phyloP scores from a whole-genome alignment of 2,797 vertebrate species.

The Myoxocephalus aenaeus region DNA sequence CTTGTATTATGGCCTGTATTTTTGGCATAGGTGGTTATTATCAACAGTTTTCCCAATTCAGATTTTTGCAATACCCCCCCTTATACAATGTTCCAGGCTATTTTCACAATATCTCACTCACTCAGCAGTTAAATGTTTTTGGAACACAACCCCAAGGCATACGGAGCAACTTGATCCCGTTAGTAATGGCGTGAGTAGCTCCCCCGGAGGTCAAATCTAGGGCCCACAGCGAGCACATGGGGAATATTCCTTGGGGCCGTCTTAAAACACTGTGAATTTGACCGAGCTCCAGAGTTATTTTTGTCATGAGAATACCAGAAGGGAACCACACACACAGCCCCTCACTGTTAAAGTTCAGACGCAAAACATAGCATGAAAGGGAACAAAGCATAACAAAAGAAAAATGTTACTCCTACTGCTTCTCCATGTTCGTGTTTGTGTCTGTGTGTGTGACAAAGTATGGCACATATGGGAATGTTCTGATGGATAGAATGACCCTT shows the following conservation, averaged over 20 bases:
- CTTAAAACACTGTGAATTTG: conserved; percentile 72
- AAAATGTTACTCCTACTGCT: not conserved
- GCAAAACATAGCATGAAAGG: not conserved
- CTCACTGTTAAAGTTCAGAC: conserved; percentile 1
- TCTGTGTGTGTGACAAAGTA: not conserved
- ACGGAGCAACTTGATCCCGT: conserved; percentile 47
- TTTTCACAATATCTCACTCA: not conserved
- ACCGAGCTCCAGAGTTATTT: conserved; percentile 73
- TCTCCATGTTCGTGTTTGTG: not conserved
- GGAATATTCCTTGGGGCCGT: conserved; percentile 47
- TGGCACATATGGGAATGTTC: conserved; percentile 8
- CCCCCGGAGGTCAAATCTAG: conserved; percentile 67
- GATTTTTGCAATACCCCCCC: not conserved
- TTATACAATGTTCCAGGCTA: not conserved
- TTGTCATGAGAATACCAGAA: conserved; percentile 42
- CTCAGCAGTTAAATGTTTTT: conserved; percentile 42
- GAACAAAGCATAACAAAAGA: not conserved
- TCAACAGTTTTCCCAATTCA: not conserved
- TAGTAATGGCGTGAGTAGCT: conserved; percentile 45
- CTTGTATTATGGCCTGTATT: not conserved
- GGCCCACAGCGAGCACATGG: conserved; percentile 40
- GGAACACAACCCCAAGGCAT: conserved; percentile 24
- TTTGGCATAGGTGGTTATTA: not conserved
- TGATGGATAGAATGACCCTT: conserved; percentile 26
- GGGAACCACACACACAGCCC: conserved; percentile 48